These are phyloP conservation scores for Lordiphosa mommai DNA, from an alignment of 1,140 invertebrate genomes.

Conservation along the genomic window DNA sequence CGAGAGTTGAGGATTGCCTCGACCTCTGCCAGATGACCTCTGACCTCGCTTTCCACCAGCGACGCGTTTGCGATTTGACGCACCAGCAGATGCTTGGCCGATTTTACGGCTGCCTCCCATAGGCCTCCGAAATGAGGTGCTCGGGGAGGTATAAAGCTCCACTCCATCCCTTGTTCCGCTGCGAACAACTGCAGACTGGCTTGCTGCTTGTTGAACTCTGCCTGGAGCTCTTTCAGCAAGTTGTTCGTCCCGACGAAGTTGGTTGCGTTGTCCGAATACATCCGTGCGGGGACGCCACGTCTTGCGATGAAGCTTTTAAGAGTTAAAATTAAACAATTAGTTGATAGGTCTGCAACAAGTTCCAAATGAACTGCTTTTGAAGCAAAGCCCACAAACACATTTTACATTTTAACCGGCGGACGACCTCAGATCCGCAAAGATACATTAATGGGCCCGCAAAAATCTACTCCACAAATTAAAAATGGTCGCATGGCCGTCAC, in stretches of 20 bases:
- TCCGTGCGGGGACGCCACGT: too few species aligned
- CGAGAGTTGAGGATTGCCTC: not conserved
- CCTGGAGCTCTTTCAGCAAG: not conserved
- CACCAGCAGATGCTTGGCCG: not conserved
- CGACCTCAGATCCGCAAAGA: constrained; percentile 7
- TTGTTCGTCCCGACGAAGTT: too few species aligned
- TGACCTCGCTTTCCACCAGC: too few species aligned
- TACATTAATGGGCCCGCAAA: constrained; percentile 14
- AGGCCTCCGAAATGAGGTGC: not conserved
- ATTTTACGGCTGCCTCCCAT: not conserved
- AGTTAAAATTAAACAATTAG: constrained; percentile 18
- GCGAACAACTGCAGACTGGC: not conserved
- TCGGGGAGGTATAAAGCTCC: not conserved
- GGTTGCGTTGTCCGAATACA: too few species aligned
- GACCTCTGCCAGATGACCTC: not conserved
- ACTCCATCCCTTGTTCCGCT: not conserved
- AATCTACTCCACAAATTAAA: constrained; percentile 16
- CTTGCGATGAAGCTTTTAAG: too few species aligned
- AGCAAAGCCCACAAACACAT: constrained; percentile 52
- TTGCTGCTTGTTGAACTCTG: not conserved
- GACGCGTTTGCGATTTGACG: too few species aligned
- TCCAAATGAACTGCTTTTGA: constrained; percentile 41
- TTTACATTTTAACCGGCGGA: constrained; percentile 12
- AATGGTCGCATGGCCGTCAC: constrained; percentile 9
- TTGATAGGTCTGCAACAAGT: constrained; percentile 52